Evolutionary conservation across 1,140 invertebrate genomes (phyloP), one percentile per base, ranked within the genome.

Genomic region (Nautilus pompilius): DNA sequence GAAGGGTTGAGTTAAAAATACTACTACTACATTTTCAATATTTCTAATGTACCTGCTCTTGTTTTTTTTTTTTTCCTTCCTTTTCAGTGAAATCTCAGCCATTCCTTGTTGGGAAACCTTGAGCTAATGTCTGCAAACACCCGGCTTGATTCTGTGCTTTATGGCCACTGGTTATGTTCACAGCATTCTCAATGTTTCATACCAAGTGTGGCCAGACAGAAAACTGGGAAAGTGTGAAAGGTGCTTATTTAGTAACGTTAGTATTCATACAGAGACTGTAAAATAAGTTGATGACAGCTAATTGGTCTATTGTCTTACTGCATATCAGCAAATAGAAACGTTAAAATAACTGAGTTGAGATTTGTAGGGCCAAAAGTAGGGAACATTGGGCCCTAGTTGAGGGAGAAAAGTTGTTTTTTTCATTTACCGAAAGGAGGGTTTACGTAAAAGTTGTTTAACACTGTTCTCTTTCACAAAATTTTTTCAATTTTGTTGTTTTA

Each of bases 81-180:
- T 22, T 70, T 70, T 5, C 49, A 70, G 69, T 48, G 49, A 65
- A 65, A 49, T 53, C 60, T 13, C 49, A 65, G 20, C 65, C 66
- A 59, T 68, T 68, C 60, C 58, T 70, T 33, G 66, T 70, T 51
- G 69, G 69, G 36, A 68, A 62, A 66, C 69, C 69, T 15, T 68
- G 54, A 36, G 60, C 62, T 41, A 28, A 63, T 32, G 61, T 59
- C 10, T 51, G 61, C 55, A 66, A 65, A 59, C 65, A 2, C 4
- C 28, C 32, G 20, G 5, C 8, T 36, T 17, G 22, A 33, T 13
- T 22, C 10, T 36, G 13, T 26, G 22, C 10, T 26, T 6, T 36
- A 15, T 22, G 33, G 10, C 13, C 22, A 6, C 28, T 29, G 13
- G 13, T 56, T 56, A 30, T 32, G 5, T 15, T 56, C 24, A 56